These are phyloP conservation scores for Mythimna impura DNA, from an alignment of 2,888 invertebrate species.

Conservation along the genomic window DNA sequence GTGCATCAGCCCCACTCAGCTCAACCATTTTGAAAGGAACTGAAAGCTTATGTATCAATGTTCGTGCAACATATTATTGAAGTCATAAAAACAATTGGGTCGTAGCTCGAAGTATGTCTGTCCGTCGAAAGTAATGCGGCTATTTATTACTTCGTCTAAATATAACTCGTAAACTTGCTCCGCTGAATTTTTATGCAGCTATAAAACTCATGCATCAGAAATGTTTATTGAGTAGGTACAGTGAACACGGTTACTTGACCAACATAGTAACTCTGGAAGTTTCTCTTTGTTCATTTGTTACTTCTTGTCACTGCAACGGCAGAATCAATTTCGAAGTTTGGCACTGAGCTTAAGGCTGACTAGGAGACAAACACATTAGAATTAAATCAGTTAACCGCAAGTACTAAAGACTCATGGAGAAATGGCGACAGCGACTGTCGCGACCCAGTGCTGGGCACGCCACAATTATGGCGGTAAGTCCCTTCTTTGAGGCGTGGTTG, in stretches of 20 bases:
- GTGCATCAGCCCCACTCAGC: too few relatives aligned
- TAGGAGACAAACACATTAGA: too few relatives aligned
- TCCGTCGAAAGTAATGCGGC: constrained; percentile 23
- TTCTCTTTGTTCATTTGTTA: background rate
- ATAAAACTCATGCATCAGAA: constrained; percentile 39
- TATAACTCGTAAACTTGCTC: constrained; percentile 27
- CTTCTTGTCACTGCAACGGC: background rate
- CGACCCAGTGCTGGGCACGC: too few relatives aligned
- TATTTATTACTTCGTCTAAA: constrained; percentile 48
- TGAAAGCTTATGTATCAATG: background rate
- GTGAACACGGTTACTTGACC: background rate
- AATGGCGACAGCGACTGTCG: too few relatives aligned
- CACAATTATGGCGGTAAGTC: too few relatives aligned
- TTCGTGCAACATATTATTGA: constrained; percentile 1
- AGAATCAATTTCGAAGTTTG: background rate
- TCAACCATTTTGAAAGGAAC: too few relatives aligned
- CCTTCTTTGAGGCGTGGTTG: too few relatives aligned
- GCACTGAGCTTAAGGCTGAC: background rate
- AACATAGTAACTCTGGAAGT: background rate
- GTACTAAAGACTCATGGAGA: too few relatives aligned
- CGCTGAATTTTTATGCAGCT: constrained; percentile 23
- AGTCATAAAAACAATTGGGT: constrained; percentile 49
- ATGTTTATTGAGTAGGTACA: background rate
- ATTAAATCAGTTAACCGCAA: too few relatives aligned
- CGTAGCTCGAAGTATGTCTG: constrained; percentile 21